Percentiles rank a stretch among this genome's conserved stretches.
phyloP scores from a whole-genome alignment of 2,797 vertebrate genomes.

The Muraenolepis orangiensis region DNA sequence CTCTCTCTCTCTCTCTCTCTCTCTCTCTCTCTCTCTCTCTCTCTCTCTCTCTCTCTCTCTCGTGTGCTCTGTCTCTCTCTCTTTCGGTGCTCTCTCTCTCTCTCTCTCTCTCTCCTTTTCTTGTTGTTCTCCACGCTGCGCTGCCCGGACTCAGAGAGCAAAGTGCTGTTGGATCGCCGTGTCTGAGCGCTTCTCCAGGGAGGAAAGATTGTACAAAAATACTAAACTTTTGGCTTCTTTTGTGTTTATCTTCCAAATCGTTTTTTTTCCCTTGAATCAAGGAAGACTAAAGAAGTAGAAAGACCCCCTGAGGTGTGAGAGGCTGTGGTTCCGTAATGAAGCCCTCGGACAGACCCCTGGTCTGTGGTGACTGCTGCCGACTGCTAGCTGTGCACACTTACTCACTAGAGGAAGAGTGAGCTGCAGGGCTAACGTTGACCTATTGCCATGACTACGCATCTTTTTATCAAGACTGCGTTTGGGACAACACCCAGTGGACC shows the following conservation, averaged over 20 bases:
- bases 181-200: slow-evolving; percentile 82
- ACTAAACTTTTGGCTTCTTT: slow-evolving; percentile 15
- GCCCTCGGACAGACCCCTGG: slow-evolving; percentile 71
- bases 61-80: slow-evolving; percentile 18
- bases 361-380: slow-evolving; percentile 64
- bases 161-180: slow-evolving; percentile 91
- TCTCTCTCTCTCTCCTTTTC: slow-evolving; percentile 25
- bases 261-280: slow-evolving; percentile 97
- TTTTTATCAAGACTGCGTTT: slow-evolving; percentile 31
- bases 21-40: slow-evolving; percentile 22
- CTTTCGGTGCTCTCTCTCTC: slow-evolving; percentile 33
- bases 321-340: slow-evolving; percentile 53
- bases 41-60: slow-evolving; percentile 22
- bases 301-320: slow-evolving; percentile 64
- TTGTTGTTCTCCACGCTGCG: slow-evolving; percentile 5
- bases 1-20: slow-evolving; percentile 27
- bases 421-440: slow-evolving; percentile 79
- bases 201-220: slow-evolving; percentile 76
- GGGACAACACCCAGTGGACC: slow-evolving; percentile 35
- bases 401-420: slow-evolving; percentile 65
- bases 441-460: slow-evolving; percentile 56
- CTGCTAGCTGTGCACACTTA: slow-evolving; percentile 71
- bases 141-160: slow-evolving; percentile 80
- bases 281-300: slow-evolving; percentile 84
- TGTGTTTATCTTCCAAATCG: slow-evolving; percentile 66